phyloP scores from a whole-genome alignment of 2,797 vertebrate species.

The Sciaenops ocellatus region DNA sequence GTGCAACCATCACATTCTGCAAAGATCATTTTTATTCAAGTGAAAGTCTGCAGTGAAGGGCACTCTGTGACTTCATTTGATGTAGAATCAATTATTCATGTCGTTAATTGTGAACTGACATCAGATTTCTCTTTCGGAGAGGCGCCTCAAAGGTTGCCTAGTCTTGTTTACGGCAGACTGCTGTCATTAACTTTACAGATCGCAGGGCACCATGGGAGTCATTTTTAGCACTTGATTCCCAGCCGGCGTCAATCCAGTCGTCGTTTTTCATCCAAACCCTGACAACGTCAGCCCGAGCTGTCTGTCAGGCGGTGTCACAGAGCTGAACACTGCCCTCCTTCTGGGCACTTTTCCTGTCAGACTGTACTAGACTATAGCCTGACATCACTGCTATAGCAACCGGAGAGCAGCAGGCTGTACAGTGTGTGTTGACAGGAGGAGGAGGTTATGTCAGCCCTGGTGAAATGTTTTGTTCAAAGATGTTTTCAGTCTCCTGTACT shows the following conservation, averaged over 20 bases:
- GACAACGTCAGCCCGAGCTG: conserved; percentile 16
- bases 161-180: conserved; percentile 6
- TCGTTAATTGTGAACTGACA: conserved; percentile 31
- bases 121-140: conserved; percentile 5
- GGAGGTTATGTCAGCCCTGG: neutral
- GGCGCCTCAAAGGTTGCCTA: neutral
- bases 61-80: conserved; percentile 32
- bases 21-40: conserved; percentile 10
- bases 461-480: conserved; percentile 25
- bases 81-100: conserved; percentile 57
- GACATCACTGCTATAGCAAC: conserved; percentile 22
- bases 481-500: conserved; percentile 23
- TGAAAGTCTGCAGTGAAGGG: conserved; percentile 33
- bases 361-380: conserved; percentile 16
- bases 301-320: conserved; percentile 27
- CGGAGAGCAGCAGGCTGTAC: neutral
- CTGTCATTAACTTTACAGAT: conserved; percentile 20
- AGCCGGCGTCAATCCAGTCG: neutral
- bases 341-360: conserved; percentile 15
- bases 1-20: neutral
- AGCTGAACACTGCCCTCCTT: conserved; percentile 13
- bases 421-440: neutral
- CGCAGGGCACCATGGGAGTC: neutral
- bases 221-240: neutral
- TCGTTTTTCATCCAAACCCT: neutral